Evolutionary conservation across 2,888 invertebrate species (phyloP).

Genomic region (Sycophila texana): DNA sequence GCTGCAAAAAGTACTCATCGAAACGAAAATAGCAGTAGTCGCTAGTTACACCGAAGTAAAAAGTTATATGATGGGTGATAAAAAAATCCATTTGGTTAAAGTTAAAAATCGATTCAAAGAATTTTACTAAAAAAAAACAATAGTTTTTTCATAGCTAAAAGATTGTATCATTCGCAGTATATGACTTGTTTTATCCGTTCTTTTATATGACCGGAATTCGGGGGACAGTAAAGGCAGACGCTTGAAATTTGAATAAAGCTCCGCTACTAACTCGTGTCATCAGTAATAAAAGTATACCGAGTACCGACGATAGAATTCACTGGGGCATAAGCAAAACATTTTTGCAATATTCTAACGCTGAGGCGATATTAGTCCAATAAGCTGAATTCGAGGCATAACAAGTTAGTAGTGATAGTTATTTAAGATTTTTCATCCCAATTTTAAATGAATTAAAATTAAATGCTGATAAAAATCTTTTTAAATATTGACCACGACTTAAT

Average conservation of each 20-base stretch:
- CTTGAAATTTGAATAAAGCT: conserved; percentile 7
- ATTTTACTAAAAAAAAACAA: background rate
- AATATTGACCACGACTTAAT: background rate
- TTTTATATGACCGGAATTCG: background rate
- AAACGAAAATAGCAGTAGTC: background rate
- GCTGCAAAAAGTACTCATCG: no score
- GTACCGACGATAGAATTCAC: background rate
- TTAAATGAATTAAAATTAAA: background rate
- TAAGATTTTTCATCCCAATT: background rate
- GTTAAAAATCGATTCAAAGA: background rate
- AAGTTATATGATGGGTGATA: background rate
- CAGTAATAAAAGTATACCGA: background rate
- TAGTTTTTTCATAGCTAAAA: no score
- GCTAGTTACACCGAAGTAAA: background rate
- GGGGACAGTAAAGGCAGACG: background rate
- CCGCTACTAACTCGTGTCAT: background rate
- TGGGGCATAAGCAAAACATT: background rate
- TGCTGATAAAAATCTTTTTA: background rate
- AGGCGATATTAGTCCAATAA: background rate
- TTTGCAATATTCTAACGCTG: background rate
- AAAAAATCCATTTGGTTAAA: background rate
- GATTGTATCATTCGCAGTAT: background rate
- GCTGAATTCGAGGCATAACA: background rate
- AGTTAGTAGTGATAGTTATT: background rate
- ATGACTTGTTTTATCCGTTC: background rate